Conservation (phyloP, 2,888 invertebrate genomes). For the Aspidiotus destructor region DNA sequence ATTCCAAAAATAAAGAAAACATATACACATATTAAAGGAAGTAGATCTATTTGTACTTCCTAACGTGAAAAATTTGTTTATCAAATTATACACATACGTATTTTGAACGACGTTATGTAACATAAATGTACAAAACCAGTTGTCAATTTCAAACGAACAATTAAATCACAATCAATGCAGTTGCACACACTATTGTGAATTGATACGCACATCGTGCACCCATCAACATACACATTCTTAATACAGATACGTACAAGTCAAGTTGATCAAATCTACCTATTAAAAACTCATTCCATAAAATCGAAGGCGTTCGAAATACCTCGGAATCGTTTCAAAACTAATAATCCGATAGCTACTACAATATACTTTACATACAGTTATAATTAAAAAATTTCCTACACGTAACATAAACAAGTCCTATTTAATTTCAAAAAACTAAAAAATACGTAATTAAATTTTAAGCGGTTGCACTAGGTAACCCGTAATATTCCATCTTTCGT, state of each 20-base stretch:
- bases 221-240: too few species aligned
- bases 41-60: too few species aligned
- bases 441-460: background rate
- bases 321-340: background rate
- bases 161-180: background rate
- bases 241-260: background rate
- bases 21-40: too few species aligned
- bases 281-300: background rate
- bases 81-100: background rate
- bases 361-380: conserved; percentile 4
- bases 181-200: too few species aligned
- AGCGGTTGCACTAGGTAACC: conserved; percentile 2
- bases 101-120: background rate
- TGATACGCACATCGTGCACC: too few species aligned
- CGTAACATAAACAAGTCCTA: background rate
- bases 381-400: conserved; percentile 1
- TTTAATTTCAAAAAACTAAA: background rate
- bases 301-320: background rate
- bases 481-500: background rate
- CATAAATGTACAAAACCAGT: background rate
- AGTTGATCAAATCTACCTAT: background rate
- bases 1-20: too few species aligned
- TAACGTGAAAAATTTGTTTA: background rate
- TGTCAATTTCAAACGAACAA: conserved; percentile 2
- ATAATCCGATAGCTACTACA: conserved; percentile 1